Conservation (phyloP, 2,113 vertebrate genomes). For the Centrocercus urophasianus region DNA sequence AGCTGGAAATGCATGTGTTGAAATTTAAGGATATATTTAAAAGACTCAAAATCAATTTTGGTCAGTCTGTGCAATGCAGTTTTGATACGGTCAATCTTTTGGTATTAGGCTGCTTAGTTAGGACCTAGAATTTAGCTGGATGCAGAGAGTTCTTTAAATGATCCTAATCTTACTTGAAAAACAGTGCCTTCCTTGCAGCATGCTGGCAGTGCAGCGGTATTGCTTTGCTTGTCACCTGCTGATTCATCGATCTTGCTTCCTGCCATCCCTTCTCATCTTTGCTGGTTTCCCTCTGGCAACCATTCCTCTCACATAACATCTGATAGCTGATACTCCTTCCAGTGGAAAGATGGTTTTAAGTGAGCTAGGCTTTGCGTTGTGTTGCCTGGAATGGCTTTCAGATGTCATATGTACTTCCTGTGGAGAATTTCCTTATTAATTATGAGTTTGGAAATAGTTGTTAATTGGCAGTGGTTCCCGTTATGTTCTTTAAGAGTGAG, state of each 20-base stretch:
- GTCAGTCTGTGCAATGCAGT: neutral
- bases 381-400: neutral
- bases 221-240: neutral
- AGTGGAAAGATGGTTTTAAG: neutral
- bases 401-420: neutral
- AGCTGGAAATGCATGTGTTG: neutral
- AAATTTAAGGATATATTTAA: neutral
- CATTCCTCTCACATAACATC: neutral
- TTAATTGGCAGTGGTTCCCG: neutral
- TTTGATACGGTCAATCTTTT: neutral
- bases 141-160: neutral
- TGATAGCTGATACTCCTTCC: neutral
- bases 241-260: neutral
- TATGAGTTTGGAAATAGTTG: neutral
- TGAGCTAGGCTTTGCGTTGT: neutral
- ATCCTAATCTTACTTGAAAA: neutral
- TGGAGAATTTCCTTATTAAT: neutral
- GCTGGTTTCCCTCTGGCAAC: neutral
- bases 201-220: rapidly evolving
- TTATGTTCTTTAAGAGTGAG: neutral
- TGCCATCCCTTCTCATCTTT: neutral
- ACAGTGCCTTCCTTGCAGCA: neutral
- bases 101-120: neutral
- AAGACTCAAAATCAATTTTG: rapidly evolving
- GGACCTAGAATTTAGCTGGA: neutral